Base-by-base conservation (phyloP, 2,797 vertebrate genomes). In the Chaetophractus vellerosus region DNA sequence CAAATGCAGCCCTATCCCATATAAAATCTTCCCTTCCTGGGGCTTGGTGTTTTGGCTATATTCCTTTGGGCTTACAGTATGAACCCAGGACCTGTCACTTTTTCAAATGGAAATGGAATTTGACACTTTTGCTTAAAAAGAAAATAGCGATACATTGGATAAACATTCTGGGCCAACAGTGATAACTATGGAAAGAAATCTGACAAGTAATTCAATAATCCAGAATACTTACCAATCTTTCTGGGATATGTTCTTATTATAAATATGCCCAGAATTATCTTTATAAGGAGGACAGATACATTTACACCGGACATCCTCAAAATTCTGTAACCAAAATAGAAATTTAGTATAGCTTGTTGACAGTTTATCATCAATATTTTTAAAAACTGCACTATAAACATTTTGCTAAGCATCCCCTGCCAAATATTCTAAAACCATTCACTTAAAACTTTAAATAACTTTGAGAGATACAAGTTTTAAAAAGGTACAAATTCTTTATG, bases 231-330 rank as follows among this genome's bases (percentile, higher is more conserved):
- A 99, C 99, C 99, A 99, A 97, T 99, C 99, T 98, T 99, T 99
- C 95, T 99, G 99, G 33, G 99, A 99, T 86, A 99, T 99, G 83
- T 99, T 99, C 98, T 99, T 99, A 96, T 99, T 99, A 98, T 99
- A 99, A 98, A 99, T 99, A 55, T 99, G 98, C 8, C 99, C 99
- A 0, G 98, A 97, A 24, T 99, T 97, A 0, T 99, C 99, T 98
- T 99, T 99, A 98, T 99, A 99, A 0, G 99, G 99, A 7, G 99
- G 99, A 95, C 99, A 99, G 98, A 99, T 99, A 97, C 99, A 99
- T 97, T 99, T 99, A 98, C 99, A 99, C 57, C 99, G 99, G 78
- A 99, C 99, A 97, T 99, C 99, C 93, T 99, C 99, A 3, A 99
- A 99, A 96, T 99, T 99, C 99, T 99, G 98, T 8, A 96, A 98